These are phyloP conservation scores for Tromatobia lineatoria DNA, from an alignment of 2,888 invertebrate species.

Conservation along the genomic window DNA sequence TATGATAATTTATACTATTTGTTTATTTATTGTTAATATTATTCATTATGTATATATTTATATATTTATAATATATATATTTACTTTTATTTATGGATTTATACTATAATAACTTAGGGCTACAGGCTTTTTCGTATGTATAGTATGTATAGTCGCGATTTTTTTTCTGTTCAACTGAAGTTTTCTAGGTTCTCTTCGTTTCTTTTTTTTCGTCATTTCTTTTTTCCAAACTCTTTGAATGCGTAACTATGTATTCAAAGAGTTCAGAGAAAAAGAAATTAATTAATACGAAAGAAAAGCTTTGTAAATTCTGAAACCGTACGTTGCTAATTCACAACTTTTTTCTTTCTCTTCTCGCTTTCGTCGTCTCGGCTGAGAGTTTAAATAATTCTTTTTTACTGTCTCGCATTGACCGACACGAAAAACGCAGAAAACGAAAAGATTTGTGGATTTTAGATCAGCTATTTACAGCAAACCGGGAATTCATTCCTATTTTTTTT, in stretches of 20 bases:
- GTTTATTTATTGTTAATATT: slow-evolving; percentile 81
- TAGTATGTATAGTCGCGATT: slow-evolving; percentile 71
- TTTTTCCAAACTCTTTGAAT: slow-evolving; percentile 23
- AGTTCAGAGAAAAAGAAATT: too few species aligned
- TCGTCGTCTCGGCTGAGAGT: not conserved
- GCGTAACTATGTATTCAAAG: too few species aligned
- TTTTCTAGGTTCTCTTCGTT: slow-evolving; percentile 49
- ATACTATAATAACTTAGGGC: slow-evolving; percentile 78
- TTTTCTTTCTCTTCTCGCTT: not conserved
- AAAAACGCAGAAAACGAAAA: slow-evolving; percentile 27
- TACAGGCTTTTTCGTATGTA: slow-evolving; percentile 78
- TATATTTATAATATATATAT: slow-evolving; percentile 76
- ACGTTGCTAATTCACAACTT: slow-evolving; percentile 28
- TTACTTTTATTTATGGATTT: slow-evolving; percentile 76
- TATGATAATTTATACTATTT: slow-evolving; percentile 74
- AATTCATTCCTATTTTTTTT: slow-evolving; percentile 29
- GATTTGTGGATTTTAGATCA: slow-evolving; percentile 23
- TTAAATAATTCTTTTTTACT: not conserved
- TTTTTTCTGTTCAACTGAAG: slow-evolving; percentile 39
- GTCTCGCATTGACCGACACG: not conserved
- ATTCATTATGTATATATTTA: slow-evolving; percentile 77
- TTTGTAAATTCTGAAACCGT: slow-evolving; percentile 33
- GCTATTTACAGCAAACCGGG: slow-evolving; percentile 58
- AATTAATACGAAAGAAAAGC: slow-evolving; percentile 48
- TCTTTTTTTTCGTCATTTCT: not conserved